Conservation (phyloP, 2,888 invertebrate species). For the Hypselothyrea guttata region DNA sequence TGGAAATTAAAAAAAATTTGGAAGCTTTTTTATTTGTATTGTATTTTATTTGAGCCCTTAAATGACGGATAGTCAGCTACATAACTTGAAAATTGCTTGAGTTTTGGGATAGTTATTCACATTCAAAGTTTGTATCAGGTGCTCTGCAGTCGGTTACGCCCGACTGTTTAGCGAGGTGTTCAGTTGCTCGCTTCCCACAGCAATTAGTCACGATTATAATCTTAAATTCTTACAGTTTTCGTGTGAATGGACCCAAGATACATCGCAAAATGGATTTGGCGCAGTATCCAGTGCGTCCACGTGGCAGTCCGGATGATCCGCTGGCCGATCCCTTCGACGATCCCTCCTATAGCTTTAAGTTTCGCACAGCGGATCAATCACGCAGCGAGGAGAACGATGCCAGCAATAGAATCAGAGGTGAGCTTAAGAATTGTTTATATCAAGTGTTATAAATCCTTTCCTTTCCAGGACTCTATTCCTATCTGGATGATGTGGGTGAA, state of each 20-base stretch:
- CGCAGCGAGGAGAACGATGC: conserved; percentile 87
- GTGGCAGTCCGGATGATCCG: conserved; percentile 88
- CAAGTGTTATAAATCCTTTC: not conserved
- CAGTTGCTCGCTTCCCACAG: conserved; percentile 21
- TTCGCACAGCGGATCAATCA: conserved; percentile 87
- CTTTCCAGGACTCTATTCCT: conserved; percentile 86
- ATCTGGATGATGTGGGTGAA: conserved; percentile 89
- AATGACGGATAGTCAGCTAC: too few species aligned
- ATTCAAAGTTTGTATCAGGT: too few species aligned
- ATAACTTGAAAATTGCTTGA: too few species aligned
- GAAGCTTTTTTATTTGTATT: too few species aligned
- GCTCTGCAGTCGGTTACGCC: too few species aligned
- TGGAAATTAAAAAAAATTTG: too few species aligned
- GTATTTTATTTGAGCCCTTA: too few species aligned
- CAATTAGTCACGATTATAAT: conserved; percentile 24
- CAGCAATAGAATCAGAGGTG: conserved; percentile 85
- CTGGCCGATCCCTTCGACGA: conserved; percentile 90
- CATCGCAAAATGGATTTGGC: conserved; percentile 88
- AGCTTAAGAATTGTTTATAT: not conserved
- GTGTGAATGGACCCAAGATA: conserved; percentile 89
- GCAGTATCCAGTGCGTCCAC: conserved; percentile 86
- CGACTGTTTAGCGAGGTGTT: too few species aligned
- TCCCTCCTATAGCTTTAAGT: conserved; percentile 88
- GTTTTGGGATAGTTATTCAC: too few species aligned
- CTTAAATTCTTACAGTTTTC: conserved; percentile 84